Conservation (phyloP, 1,140 invertebrate species). For the Sarcophaga bullata region DNA sequence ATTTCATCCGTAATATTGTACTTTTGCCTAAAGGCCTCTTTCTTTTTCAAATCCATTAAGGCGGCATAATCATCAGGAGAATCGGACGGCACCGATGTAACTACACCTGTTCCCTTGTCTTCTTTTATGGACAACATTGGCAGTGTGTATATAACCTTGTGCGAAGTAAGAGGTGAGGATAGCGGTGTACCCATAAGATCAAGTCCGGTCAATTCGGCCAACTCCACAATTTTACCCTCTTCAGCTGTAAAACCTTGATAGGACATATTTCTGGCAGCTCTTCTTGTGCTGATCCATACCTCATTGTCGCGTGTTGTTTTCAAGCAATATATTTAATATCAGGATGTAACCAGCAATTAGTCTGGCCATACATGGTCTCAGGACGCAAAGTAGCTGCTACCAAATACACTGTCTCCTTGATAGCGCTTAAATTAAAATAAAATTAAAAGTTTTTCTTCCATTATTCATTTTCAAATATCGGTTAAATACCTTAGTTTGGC, state of each 20-base stretch:
- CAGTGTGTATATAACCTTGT: constrained; percentile 89
- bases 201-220: constrained; percentile 78
- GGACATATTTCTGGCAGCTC: constrained; percentile 94
- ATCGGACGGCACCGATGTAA: constrained; percentile 98
- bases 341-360: constrained; percentile 98
- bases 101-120: constrained; percentile 97
- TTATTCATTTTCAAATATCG: constrained; percentile 45
- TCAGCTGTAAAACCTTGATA: constrained; percentile 91
- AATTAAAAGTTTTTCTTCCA: background rate
- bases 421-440: constrained; percentile 66
- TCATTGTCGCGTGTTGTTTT: constrained; percentile 75
- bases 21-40: constrained; percentile 91
- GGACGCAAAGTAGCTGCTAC: constrained; percentile 98
- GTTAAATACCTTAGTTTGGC: constrained; percentile 72
- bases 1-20: constrained; percentile 94
- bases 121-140: constrained; percentile 99
- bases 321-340: constrained; percentile 94
- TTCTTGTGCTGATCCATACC: constrained; percentile 86
- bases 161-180: constrained; percentile 83
- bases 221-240: constrained; percentile 81
- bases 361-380: constrained; percentile 99
- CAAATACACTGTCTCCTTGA: constrained; percentile 73
- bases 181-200: constrained; percentile 84
- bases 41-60: constrained; percentile 94
- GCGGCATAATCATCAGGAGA: constrained; percentile 99